These are phyloP conservation scores for Drosophila trapezifrons DNA, from an alignment of 1,140 invertebrate genomes.

Conservation along the genomic window DNA sequence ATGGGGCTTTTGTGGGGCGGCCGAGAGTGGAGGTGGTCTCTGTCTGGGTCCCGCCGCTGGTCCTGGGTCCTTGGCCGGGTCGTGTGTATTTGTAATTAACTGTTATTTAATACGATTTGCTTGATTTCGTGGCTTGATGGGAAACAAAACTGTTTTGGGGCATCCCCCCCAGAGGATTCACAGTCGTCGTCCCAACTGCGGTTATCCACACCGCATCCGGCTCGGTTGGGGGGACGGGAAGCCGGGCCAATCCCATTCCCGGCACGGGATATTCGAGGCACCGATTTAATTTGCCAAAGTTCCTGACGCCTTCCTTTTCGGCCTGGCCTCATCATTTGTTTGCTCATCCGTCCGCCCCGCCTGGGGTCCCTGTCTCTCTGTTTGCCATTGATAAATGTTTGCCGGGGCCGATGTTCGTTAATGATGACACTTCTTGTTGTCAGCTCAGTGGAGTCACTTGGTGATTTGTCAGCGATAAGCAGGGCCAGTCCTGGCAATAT, in stretches of 20 bases:
- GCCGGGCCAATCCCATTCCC: too few species aligned
- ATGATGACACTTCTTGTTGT: constrained; percentile 79
- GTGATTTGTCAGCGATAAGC: constrained; percentile 73
- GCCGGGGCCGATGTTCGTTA: constrained; percentile 60
- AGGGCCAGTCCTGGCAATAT: constrained; percentile 13
- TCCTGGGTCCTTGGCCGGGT: constrained; percentile 16
- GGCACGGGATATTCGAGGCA: constrained; percentile 38
- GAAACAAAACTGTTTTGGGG: constrained; percentile 39
- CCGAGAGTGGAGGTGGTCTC: neutral
- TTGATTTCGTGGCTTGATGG: constrained; percentile 56
- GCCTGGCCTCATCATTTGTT: constrained; percentile 64
- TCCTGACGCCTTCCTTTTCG: constrained; percentile 57
- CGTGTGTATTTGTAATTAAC: constrained; percentile 75
- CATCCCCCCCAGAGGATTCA: constrained; percentile 11
- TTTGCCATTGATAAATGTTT: constrained; percentile 72
- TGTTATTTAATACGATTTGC: constrained; percentile 81
- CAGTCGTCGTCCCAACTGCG: constrained; percentile 24
- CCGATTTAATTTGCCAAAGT: constrained; percentile 74
- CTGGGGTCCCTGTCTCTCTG: neutral
- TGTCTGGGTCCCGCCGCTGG: neutral
- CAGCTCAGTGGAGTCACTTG: constrained; percentile 59
- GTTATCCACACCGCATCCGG: constrained; percentile 27
- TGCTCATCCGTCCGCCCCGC: neutral
- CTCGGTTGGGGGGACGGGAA: too few species aligned
- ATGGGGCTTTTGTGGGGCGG: neutral